phyloP scores from a whole-genome alignment of 2,888 invertebrate species.

The Ectemnius lituratus region DNA sequence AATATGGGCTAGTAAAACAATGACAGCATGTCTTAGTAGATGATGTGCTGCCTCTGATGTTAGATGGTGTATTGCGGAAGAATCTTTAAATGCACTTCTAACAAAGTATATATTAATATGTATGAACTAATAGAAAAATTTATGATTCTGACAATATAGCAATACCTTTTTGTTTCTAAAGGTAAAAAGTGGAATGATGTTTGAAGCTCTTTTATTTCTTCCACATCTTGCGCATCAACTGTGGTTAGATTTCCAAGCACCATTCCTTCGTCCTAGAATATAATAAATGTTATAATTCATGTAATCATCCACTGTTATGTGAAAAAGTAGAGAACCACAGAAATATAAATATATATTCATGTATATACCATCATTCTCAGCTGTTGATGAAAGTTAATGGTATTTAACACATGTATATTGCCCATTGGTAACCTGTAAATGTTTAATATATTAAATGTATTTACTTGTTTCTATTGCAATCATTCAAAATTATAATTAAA shows the following conservation, averaged over 20 bases:
- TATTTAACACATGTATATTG: constrained; percentile 73
- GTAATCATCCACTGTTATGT: neutral
- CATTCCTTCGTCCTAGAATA: constrained; percentile 69
- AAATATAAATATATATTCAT: neutral
- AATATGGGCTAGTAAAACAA: constrained; percentile 79
- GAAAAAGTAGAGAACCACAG: too few relatives aligned
- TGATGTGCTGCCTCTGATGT: constrained; percentile 67
- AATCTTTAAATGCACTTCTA: constrained; percentile 62
- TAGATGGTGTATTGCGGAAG: constrained; percentile 60
- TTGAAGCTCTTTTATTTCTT: constrained; percentile 37
- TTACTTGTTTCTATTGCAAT: neutral
- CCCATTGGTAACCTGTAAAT: constrained; percentile 69
- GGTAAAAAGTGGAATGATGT: constrained; percentile 57
- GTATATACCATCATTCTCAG: constrained; percentile 67
- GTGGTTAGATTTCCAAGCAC: constrained; percentile 66
- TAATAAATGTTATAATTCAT: too few relatives aligned
- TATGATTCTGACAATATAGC: neutral
- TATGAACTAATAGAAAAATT: neutral
- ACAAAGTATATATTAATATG: constrained; percentile 14
- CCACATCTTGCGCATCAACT: constrained; percentile 45
- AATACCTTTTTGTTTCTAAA: constrained; percentile 43
- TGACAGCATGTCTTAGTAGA: constrained; percentile 78
- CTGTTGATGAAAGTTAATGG: constrained; percentile 72
- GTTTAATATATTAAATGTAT: neutral
- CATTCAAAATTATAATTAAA: constrained; percentile 16